These are phyloP conservation scores for Daphoenositta chrysoptera DNA, from an alignment of 2,113 vertebrate species.

Conservation along the genomic window DNA sequence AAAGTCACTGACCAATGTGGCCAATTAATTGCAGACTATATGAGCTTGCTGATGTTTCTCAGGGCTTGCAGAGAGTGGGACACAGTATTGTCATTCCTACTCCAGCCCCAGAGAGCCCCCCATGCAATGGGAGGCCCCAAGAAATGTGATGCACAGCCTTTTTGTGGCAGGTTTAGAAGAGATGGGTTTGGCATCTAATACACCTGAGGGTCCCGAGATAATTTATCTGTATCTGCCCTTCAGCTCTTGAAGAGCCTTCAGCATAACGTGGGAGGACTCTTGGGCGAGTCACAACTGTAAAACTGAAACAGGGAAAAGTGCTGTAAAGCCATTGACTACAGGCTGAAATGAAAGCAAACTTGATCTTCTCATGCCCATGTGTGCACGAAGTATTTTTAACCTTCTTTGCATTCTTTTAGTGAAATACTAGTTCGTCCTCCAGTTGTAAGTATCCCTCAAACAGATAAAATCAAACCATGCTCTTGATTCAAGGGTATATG, in stretches of 20 bases:
- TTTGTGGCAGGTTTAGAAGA: background rate
- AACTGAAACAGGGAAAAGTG: background rate
- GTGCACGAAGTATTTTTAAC: background rate
- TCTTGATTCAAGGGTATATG: background rate
- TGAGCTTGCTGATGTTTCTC: background rate
- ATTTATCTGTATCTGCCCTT: background rate
- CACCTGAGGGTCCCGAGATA: accelerated
- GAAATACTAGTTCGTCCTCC: background rate
- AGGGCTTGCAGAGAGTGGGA: background rate
- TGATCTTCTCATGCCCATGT: background rate
- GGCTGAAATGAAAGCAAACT: background rate
- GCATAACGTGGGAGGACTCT: background rate
- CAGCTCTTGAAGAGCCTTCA: background rate
- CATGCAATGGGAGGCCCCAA: background rate
- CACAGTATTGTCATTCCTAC: background rate
- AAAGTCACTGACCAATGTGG: background rate
- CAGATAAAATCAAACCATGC: background rate
- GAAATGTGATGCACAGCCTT: background rate
- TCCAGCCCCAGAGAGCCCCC: background rate
- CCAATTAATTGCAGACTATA: background rate
- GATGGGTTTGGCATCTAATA: background rate
- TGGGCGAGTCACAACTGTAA: background rate
- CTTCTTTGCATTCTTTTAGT: background rate
- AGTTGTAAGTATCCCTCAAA: background rate
- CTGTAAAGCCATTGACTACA: background rate